A percentile compares a stretch with the other conserved stretches of the same genome.
phyloP scores from a whole-genome alignment of 2,888 invertebrate genomes.

The Hemaris fuciformis region DNA sequence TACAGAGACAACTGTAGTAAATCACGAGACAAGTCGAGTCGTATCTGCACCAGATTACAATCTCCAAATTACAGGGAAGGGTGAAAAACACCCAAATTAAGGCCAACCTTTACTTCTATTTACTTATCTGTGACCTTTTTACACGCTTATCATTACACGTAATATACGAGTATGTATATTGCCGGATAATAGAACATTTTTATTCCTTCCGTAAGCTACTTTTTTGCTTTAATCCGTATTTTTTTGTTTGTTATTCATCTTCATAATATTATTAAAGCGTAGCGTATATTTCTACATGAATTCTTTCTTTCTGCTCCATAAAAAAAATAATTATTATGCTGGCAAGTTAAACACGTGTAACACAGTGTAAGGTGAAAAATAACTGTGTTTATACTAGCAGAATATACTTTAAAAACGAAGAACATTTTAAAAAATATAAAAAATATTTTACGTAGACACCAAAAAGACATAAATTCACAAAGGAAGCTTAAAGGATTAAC shows the following conservation, averaged over 20 bases:
- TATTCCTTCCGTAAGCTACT: neutral
- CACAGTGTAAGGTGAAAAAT: neutral
- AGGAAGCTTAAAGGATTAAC: slow-evolving; percentile 2
- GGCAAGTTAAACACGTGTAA: neutral
- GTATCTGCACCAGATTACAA: slow-evolving; percentile 65
- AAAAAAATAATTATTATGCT: no score
- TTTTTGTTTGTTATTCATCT: no score
- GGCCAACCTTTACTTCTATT: slow-evolving; percentile 32
- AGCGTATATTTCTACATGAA: no score
- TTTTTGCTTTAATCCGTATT: no score
- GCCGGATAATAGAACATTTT: neutral
- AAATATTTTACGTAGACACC: neutral
- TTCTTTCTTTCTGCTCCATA: no score
- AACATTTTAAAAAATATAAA: neutral
- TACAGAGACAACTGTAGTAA: slow-evolving; percentile 66
- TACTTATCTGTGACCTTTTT: slow-evolving; percentile 14
- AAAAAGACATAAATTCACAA: neutral
- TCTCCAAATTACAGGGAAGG: slow-evolving; percentile 61
- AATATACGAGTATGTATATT: neutral
- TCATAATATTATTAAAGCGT: no score
- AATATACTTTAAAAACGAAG: neutral
- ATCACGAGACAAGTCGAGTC: slow-evolving; percentile 55
- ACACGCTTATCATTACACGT: slow-evolving; percentile 1
- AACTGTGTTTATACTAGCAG: neutral
- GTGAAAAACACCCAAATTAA: slow-evolving; percentile 44